Evolutionary conservation across 2,797 vertebrate species (phyloP), one percentile per base, ranked within the genome.

Genomic region (Lepidocolaptes lacrymiger): DNA sequence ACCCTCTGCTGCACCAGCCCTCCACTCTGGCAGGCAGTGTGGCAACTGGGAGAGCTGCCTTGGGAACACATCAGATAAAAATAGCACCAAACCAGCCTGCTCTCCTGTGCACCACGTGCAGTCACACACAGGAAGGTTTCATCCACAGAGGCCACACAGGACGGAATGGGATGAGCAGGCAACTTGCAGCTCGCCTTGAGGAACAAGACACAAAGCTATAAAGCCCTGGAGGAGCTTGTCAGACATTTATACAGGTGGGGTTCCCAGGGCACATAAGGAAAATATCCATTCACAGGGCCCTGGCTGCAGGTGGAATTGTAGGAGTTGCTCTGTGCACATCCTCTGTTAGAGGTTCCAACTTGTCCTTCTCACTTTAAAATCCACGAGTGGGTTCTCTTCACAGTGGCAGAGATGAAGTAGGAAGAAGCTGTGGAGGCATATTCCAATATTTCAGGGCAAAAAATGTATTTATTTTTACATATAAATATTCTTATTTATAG

Each of bases 381-480:
- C 93, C 88, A 37, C 1, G 1, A 46, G 27, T 30, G 27, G 41
- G n/a, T 85, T 94, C 80, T 91, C 86, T 91, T 92, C 78, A 49
- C 5, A 69, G 61, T 17, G 51, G 66, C n/a, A 85, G 43, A 91
- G 64, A 46, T 61, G 48, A 80, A 52, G 69, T 3, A 69, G 52
- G 67, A 76, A 88, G 81, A 93, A 64, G 91, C 84, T 74, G 78
- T 21, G 48, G 76, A 95, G 36, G 86, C 8, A 0, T 88, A 88
- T 92, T 94, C 91, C 90, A 85, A 32, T 73, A 64, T 94, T 88
- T 74, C 58, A 89, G 48, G 75, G 69, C 1, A 92, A 84, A 79
- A 85, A 75, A n/a, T 0, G 13, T 88, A 34, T 95, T 97, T 96
- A 96, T 93, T 96, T 92, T 73, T 89, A 88, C 71, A 91, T 37